A percentile compares a stretch with the other conserved stretches of the same genome.
These are phyloP conservation scores for Tenthredo mesomela DNA, from an alignment of 2,888 invertebrate species.

Conservation along the genomic window DNA sequence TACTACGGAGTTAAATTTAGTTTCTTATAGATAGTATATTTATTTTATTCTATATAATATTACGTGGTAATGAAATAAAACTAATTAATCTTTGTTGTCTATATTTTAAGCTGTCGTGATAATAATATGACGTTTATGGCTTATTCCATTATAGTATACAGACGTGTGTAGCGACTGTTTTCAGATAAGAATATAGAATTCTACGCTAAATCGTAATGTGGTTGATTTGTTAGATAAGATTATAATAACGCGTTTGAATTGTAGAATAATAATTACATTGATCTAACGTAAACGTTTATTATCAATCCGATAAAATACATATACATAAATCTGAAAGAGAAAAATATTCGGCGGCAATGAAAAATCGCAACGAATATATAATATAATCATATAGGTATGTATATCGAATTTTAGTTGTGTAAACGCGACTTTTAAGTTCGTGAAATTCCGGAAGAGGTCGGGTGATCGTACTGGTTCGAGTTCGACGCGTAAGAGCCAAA, in stretches of 20 bases:
- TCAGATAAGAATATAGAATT: slow-evolving; percentile 5
- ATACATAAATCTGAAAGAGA: not conserved
- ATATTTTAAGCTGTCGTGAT: not conserved
- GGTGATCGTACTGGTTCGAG: slow-evolving; percentile 60
- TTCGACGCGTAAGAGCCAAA: slow-evolving; percentile 66
- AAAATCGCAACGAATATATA: slow-evolving; percentile 2
- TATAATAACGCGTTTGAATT: not conserved
- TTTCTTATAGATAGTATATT: too few species aligned
- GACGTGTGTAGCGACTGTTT: not conserved
- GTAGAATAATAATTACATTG: not conserved
- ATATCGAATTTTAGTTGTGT: slow-evolving; percentile 51
- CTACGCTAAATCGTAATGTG: slow-evolving; percentile 4
- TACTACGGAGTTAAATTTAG: not conserved
- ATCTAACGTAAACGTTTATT: not conserved
- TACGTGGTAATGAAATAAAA: not conserved
- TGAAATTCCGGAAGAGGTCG: slow-evolving; percentile 44
- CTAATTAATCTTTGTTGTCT: not conserved
- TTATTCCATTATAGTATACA: slow-evolving; percentile 7
- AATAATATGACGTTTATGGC: not conserved
- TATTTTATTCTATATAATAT: too few species aligned
- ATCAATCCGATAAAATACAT: not conserved
- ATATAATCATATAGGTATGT: not conserved
- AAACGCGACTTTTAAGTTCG: slow-evolving; percentile 50
- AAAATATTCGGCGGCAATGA: not conserved
- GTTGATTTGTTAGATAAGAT: slow-evolving; percentile 9